A percentile compares a stretch with the other conserved stretches of the same genome.
Conservation (phyloP, 2,113 vertebrate genomes). For the Syngnathus floridae region DNA sequence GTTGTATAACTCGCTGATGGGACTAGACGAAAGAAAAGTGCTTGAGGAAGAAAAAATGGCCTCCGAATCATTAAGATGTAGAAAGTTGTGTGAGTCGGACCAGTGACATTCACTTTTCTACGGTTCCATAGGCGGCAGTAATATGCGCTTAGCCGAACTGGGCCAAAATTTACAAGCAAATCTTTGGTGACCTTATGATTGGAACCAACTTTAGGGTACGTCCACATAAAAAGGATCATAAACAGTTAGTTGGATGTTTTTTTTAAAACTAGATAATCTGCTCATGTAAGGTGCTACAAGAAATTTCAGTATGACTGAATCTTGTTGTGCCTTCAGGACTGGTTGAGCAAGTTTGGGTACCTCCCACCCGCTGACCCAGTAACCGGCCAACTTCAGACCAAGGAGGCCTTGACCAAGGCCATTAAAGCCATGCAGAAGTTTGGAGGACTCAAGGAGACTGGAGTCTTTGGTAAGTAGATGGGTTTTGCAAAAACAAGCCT, state of each 20-base stretch:
- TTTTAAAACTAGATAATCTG: background rate
- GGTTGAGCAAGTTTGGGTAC: conserved; percentile 93
- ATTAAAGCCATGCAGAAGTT: conserved; percentile 93
- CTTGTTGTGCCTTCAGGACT: conserved; percentile 73
- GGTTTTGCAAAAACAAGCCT: background rate
- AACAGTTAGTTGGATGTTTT: background rate
- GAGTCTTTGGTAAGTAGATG: conserved; percentile 77
- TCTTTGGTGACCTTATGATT: background rate
- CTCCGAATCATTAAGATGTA: background rate
- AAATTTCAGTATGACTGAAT: background rate
- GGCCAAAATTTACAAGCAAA: background rate
- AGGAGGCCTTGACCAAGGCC: conserved; percentile 85
- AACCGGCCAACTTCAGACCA: conserved; percentile 82
- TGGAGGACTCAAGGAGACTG: conserved; percentile 85
- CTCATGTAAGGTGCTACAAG: background rate
- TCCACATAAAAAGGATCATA: background rate
- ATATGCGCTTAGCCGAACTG: background rate
- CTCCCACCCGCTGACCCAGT: conserved; percentile 81
- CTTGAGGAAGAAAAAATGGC: background rate
- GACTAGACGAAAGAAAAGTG: background rate
- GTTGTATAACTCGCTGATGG: background rate
- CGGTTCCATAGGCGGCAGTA: background rate
- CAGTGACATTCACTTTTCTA: background rate
- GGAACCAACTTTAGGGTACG: background rate
- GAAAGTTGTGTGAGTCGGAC: no score